Conservation (phyloP, 2,113 vertebrate genomes). For the Thoracochromis brauschi region DNA sequence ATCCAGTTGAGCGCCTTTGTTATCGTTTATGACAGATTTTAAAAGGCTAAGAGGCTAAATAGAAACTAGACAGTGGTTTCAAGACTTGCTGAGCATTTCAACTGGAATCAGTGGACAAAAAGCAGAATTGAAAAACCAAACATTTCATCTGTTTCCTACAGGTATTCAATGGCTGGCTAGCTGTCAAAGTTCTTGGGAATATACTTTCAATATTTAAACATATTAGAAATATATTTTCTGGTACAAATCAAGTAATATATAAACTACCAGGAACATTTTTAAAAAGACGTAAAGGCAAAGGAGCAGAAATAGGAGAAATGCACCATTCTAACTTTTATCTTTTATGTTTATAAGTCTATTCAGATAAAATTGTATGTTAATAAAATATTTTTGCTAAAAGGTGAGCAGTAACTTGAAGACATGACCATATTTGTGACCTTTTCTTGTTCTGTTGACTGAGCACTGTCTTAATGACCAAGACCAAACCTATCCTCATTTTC, state of each 20-base stretch:
- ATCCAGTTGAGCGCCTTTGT: neutral
- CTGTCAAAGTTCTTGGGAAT: neutral
- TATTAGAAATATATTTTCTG: neutral
- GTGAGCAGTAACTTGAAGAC: neutral
- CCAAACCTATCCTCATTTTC: neutral
- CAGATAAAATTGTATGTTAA: neutral
- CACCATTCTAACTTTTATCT: neutral
- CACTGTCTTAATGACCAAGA: neutral
- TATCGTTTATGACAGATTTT: neutral
- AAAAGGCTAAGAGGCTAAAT: neutral
- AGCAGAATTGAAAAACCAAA: neutral
- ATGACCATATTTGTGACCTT: neutral
- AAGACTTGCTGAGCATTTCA: neutral
- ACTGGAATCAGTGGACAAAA: neutral
- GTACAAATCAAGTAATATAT: neutral
- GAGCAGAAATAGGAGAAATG: neutral
- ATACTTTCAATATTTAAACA: neutral
- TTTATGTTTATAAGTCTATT: neutral
- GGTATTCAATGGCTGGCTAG: neutral
- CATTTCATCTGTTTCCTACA: neutral
- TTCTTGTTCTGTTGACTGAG: neutral
- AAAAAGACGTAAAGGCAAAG: neutral
- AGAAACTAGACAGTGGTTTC: neutral
- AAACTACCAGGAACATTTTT: neutral
- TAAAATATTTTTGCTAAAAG: neutral